Base-by-base conservation (phyloP, 2,888 invertebrate species). In the Ormia ochracea region DNA sequence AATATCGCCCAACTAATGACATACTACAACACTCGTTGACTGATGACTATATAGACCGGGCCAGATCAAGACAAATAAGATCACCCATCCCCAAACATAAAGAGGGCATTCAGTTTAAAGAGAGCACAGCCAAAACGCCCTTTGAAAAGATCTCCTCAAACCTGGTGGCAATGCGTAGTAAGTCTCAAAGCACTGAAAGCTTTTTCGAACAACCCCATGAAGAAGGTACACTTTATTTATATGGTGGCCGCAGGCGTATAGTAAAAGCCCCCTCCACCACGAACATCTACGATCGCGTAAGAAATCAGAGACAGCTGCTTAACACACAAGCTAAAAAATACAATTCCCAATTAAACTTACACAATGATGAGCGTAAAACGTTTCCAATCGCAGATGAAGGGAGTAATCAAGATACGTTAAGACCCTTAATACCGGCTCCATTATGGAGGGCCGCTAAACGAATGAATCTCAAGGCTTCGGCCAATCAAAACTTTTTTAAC, bases 151-250 rank as follows among this genome's bases (percentile, higher is more conserved):
- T 54, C 4, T 19, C 65, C n/a, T 38, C 82, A 19, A 78, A 75
- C 50, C 56, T 81, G 0, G 5, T 78, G 3, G 21, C 69, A 10
- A 79, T 82, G 61, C 87, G 87, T 61, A 85, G 85, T 74, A 89
- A 88, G 81, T 89, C 90, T 14, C 86, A 87, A 74, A 90, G 90
- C 28, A 89, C 86, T 10, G 89, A 89, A 78, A 90, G 89, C 77
- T 89, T 89, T 83, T 89, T 89, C 72, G 88, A 88, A 83, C 86
- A 88, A 82, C 86, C 89, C 36, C 86, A 85, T 73, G 89, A 89
- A 72, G 87, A 87, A 83, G 88, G 88, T 17, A 84, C 87, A 1
- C 82, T 88, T 10, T 88, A 88, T 54, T 84, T 87, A 83, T 88
- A 88, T 81, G 87, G 87, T n/a, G 87, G 87, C 12, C 86, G 87